Conservation (phyloP, 2,113 vertebrate genomes). For the Saguinus imperator region DNA sequence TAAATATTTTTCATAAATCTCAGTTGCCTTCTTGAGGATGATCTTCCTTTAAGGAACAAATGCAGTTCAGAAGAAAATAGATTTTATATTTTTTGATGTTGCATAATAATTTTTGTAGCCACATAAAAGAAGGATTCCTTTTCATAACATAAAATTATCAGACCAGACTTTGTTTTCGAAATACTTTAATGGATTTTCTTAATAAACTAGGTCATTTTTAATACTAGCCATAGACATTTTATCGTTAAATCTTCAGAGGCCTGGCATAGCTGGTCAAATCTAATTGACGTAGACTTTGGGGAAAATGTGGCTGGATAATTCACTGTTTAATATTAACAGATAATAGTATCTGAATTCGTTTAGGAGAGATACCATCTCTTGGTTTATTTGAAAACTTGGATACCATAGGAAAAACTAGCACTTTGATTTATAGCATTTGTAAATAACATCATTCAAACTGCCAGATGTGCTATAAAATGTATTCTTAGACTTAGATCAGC, state of each 20-base stretch:
- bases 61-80: neutral
- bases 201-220: neutral
- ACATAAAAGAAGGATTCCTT: slow-evolving; percentile 2
- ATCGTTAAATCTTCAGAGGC: neutral
- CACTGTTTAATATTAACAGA: neutral
- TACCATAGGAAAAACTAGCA: neutral
- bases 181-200: neutral
- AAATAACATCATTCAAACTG: neutral
- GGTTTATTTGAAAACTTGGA: neutral
- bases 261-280: neutral
- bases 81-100: neutral
- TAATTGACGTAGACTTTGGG: neutral
- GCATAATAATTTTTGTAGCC: neutral
- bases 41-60: neutral
- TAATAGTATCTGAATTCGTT: neutral
- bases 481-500: neutral
- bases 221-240: neutral
- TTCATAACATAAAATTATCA: slow-evolving; percentile 3
- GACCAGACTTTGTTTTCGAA: neutral
- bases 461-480: neutral
- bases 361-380: neutral
- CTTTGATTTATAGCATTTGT: neutral
- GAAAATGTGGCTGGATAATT: neutral
- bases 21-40: neutral
- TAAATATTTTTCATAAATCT: neutral